Percentiles rank a stretch among this genome's conserved stretches.
Conservation (phyloP, 2,113 vertebrate genomes). For the Gasterosteus aculeatus region DNA sequence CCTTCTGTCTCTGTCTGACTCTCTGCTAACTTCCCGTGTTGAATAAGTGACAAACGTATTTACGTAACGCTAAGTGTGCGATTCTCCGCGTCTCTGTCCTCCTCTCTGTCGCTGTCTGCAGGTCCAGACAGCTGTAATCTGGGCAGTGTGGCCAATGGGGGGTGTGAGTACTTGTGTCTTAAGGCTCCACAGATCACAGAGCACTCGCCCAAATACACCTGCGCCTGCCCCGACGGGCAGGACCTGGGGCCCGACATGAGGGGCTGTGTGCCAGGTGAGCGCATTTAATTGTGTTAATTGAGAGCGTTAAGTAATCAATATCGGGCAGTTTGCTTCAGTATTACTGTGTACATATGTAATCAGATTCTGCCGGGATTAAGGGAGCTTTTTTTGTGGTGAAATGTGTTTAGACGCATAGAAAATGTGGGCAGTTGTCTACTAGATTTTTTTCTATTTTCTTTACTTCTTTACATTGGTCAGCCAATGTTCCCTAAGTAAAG, state of each 20-base stretch:
- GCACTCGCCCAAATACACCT: conserved; percentile 94
- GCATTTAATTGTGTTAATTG: not conserved
- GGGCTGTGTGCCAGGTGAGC: conserved; percentile 90
- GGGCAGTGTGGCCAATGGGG: conserved; percentile 88
- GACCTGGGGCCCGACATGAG: conserved; percentile 93
- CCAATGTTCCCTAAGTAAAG: not conserved
- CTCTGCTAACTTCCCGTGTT: conserved; percentile 1
- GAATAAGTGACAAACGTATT: conserved; percentile 43
- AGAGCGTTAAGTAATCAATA: conserved; percentile 45
- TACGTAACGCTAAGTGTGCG: conserved; percentile 28
- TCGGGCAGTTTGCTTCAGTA: not conserved
- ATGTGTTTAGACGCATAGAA: not conserved
- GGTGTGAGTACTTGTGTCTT: conserved; percentile 96
- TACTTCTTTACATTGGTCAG: too few relatives aligned
- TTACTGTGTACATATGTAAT: conserved; percentile 13
- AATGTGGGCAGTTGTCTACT: not conserved
- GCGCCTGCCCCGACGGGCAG: conserved; percentile 93
- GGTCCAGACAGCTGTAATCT: conserved; percentile 92
- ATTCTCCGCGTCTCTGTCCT: conserved; percentile 16
- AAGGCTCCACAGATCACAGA: conserved; percentile 93
- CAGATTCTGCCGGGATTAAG: conserved; percentile 18
- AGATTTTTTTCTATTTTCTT: not conserved
- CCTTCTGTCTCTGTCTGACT: conserved; percentile 16
- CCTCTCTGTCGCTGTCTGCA: conserved; percentile 64
- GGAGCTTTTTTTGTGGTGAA: not conserved